Percentiles rank a stretch among this genome's conserved stretches.
Evolutionary conservation across 2,797 vertebrate genomes (phyloP).

Genomic region (Knipowitschia caucasica): DNA sequence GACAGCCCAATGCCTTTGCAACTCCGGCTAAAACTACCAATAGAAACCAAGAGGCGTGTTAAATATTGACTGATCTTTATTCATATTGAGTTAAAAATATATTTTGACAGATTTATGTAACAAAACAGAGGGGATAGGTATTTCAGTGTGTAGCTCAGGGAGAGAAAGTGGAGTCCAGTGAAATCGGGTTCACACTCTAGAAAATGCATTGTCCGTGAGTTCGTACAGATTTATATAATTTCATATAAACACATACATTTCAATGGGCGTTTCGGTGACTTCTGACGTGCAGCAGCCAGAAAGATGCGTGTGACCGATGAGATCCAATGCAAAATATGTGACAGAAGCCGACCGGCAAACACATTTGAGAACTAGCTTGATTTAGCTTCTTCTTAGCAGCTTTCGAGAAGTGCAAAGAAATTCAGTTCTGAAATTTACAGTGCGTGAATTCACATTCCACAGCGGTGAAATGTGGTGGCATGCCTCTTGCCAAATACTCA

Average conservation of each 20-base stretch:
- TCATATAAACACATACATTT: constrained; percentile 23
- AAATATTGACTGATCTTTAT: constrained; percentile 91
- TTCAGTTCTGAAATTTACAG: constrained; percentile 7
- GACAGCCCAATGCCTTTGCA: background rate
- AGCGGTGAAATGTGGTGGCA: constrained; percentile 49
- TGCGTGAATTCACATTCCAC: constrained; percentile 2
- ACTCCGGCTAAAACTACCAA: background rate
- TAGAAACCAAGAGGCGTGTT: constrained; percentile 28
- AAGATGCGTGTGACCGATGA: constrained; percentile 11
- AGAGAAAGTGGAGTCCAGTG: constrained; percentile 72
- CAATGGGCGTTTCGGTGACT: constrained; percentile 26
- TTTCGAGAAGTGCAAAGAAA: constrained; percentile 7
- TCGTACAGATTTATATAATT: constrained; percentile 37
- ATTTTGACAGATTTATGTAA: constrained; percentile 99
- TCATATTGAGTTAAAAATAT: constrained; percentile 99
- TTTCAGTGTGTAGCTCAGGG: constrained; percentile 87
- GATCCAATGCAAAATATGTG: constrained; percentile 5
- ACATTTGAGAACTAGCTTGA: constrained; percentile 1
- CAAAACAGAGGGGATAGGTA: constrained; percentile 94
- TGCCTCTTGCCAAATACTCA: constrained; percentile 24
- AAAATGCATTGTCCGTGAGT: constrained; percentile 43
- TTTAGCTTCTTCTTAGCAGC: constrained; percentile 8
- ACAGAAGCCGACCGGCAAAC: constrained; percentile 11
- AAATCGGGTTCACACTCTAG: constrained; percentile 52
- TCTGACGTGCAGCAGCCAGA: constrained; percentile 24